Evolutionary conservation across 2,888 invertebrate species (phyloP), one percentile per base, ranked within the genome.

Genomic region (Tinea trinotella): DNA sequence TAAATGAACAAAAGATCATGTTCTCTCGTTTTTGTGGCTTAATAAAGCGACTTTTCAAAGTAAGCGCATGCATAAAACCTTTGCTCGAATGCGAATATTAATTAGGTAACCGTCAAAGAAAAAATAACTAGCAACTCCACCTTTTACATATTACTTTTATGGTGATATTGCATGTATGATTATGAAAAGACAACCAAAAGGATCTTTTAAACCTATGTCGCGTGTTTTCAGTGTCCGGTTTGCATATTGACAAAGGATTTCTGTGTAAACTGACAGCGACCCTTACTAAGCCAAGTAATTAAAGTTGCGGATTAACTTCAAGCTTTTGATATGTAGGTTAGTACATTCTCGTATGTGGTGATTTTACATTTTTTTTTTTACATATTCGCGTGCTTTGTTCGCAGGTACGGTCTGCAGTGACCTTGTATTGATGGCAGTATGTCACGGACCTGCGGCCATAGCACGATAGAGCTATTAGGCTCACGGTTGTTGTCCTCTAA

Each of bases 371-470:
- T n/a, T n/a, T n/a, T n/a, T n/a, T n/a, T 30, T 30, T 40, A 13
- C 7, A 46, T 19, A 19, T 50, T 50, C 12, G 50, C 50, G 50
- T 50, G 50, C 13, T 50, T 24, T 48, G 5, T 19, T 12, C 18
- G 17, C 13, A 24, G 24, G 24, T 24, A 5, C 24, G 24, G 50
- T 50, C 50, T 50, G 50, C 50, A 50, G 50, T 50, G 50, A 50
- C 50, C 50, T 50, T 50, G 22, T n/a, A 12, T 20, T 50, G 50
- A 50, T 50, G 12, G 50, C 13, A 24, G 13, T 5, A 24, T 50
- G 24, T 50, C 50, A 50, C 50, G 50, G 50, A 24, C 46, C 15
- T 46, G 13, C 13, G 7, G 19, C 18, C 19, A 17, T 6, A 19
- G 19, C 46, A 46, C 46, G 46, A 46, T 19, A 46, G 18, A 46